phyloP scores from a whole-genome alignment of 2,888 invertebrate genomes.

The Aleiodes testaceus region DNA sequence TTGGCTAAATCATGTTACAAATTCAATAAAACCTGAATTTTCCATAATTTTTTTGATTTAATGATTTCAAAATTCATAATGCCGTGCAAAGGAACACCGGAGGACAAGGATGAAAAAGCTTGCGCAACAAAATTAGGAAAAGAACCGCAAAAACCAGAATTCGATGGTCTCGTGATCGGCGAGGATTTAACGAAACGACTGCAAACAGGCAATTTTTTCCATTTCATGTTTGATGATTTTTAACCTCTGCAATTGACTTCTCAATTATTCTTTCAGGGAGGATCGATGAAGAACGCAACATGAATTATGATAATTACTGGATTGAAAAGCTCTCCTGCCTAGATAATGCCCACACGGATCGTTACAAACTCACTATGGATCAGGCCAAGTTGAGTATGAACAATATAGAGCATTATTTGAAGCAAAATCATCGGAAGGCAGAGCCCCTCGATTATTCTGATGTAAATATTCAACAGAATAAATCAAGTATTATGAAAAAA shows the following conservation, averaged over 20 bases:
- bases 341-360: conserved; percentile 56
- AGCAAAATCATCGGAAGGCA: conserved; percentile 3
- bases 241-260: conserved; percentile 37
- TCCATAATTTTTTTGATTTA: conserved; percentile 12
- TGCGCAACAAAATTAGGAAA: conserved; percentile 51
- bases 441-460: not conserved
- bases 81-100: conserved; percentile 23
- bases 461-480: too few relatives aligned
- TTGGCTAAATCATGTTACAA: not conserved
- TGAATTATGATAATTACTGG: conserved; percentile 61
- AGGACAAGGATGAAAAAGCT: conserved; percentile 39
- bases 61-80: conserved; percentile 6
- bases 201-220: conserved; percentile 44
- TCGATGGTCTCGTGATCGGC: conserved; percentile 44
- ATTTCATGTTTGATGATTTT: conserved; percentile 27
- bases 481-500: too few relatives aligned
- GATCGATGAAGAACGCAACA: conserved; percentile 52
- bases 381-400: conserved; percentile 54
- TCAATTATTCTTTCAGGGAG: conserved; percentile 45
- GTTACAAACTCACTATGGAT: conserved; percentile 53
- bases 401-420: conserved; percentile 49
- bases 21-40: conserved; percentile 6
- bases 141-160: conserved; percentile 41
- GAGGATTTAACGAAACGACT: conserved; percentile 50
- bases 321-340: conserved; percentile 57